Percentiles rank a stretch among this genome's conserved stretches.
These are phyloP conservation scores for Chondrosia reniformis DNA, from an alignment of 37 sponge, comb jelly and placozoan genomes.

Conservation along the genomic window DNA sequence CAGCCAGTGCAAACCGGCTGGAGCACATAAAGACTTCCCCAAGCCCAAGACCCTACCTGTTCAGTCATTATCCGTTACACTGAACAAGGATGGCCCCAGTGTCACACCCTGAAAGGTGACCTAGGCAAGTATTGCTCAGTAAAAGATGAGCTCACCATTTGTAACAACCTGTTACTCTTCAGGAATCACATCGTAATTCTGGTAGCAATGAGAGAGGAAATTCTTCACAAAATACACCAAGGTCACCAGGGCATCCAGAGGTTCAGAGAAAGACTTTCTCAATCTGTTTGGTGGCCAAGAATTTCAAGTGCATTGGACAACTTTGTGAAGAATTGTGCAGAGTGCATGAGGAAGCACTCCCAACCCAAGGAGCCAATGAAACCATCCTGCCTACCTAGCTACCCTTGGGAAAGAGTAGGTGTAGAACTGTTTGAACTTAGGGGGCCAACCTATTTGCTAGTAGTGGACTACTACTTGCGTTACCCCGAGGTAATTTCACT, in stretches of 20 bases:
- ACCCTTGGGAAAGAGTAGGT: conserved; percentile 1
- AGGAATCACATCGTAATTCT: background rate
- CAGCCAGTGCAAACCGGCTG: too few species aligned
- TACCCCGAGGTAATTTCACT: conserved; percentile 29
- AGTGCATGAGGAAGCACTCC: background rate
- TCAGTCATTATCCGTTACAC: conserved; percentile 5
- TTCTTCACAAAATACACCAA: background rate
- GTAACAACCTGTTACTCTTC: conserved; percentile 9
- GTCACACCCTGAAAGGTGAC: too few species aligned
- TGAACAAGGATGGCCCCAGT: background rate
- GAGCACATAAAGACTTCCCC: conserved; percentile 2
- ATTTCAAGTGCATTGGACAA: background rate
- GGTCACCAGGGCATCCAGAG: conserved; percentile 14
- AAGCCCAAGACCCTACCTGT: background rate
- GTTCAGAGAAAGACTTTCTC: background rate
- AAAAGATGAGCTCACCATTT: too few species aligned
- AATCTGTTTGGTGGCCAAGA: background rate
- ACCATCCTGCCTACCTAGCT: background rate
- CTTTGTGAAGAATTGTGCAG: background rate
- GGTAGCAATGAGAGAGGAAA: background rate
- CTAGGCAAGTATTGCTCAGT: too few species aligned
- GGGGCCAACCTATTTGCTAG: background rate
- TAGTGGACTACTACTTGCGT: conserved; percentile 42
- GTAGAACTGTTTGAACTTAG: background rate
- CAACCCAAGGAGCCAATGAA: background rate